Evolutionary conservation across 1,140 invertebrate species (phyloP), one percentile per base, ranked within the genome.

Genomic region (Drosophila kepulauana): DNA sequence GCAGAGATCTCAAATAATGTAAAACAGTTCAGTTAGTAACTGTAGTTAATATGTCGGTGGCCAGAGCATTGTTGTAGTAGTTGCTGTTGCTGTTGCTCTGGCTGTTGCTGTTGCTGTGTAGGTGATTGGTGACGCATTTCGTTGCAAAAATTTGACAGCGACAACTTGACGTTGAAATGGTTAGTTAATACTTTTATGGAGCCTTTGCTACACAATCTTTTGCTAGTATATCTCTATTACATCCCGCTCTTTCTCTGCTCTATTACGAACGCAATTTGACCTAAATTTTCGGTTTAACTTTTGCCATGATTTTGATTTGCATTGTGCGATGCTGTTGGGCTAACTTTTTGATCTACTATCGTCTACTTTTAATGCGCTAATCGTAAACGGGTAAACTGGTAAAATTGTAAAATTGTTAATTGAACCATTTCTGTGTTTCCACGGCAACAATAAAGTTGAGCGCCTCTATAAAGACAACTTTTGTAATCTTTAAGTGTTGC

Each of bases 401-500:
- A 41, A 57, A 57, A 57, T 20, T 57, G 35, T 41, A 20, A 41
- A 57, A 57, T 41, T 41, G 54, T 57, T 41, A 57, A 57, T 41
- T 57, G 35, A 57, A 57, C 54, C 61, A 72, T 71, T 49, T 65
- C 11, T 5, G 30, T 8, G 30, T 52, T 13, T 49, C 38, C 71
- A 65, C 56, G 11, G 10, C 35, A 51, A 41, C 64, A 75, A 63
- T 49, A 85, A 78, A 75, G 57, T 33, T 48, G 49, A 54, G 69
- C 30, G 57, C 65, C 65, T 54, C 45, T 52, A 57, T 41, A 59
- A 33, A 65, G 20, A 45, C 51, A 65, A 69, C 71, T 89, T 78
- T 85, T 89, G 85, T 90, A 89, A 89, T 74, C 76, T 76, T 81
- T 85, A 89, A 89, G 82, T 89, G 81, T 75, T 74, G 59, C 68